Base-by-base conservation (phyloP, 2,797 vertebrate genomes). In the Alauda arvensis region DNA sequence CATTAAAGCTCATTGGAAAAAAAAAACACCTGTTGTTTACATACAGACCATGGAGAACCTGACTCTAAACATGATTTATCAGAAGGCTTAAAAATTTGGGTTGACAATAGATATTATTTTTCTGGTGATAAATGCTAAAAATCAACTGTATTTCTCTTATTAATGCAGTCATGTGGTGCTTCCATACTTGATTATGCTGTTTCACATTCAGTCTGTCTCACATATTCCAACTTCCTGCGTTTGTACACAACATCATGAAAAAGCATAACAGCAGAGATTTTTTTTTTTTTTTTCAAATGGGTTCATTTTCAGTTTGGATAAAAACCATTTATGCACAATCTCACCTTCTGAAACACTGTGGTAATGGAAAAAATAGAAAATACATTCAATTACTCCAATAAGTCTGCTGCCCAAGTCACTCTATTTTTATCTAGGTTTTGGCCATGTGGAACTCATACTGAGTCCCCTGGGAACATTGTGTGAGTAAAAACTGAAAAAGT, bases 141-240 rank as follows among this genome's bases (percentile, higher is more conserved):
- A 75, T 75, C 57, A 82, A 34, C 56, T 88, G 37, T 23, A 71
- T 71, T 76, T 88, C 28, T 68, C 57, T 88, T 92, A 62, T 24
- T 83, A 62, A 89, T 61, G 9, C 12, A 83, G 20, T 77, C 39
- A 13, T 43, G 39, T 62, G 18, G 61, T 86, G 26, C 18, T 79
- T 53, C 53, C 9, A 19, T 71, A 84, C 90, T 90, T 78, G 88
- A 88, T 83, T 87, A 71, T 26, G 6, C 18, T 95, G 8, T 65
- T 88, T 94, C 74, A 69, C 37, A 79, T 51, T 78, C 37, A 85
- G 69, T 65, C 62, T 92, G 3, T 85, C 61, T 83, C 68, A 80
- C 3, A 65, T 42, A 83, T 85, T 77, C 61, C 72, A 83, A 24
- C 46, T 74, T 88, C 34, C 72, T 52, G 8, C 67, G 63, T 33